phyloP scores from a whole-genome alignment of 2,888 invertebrate species.

The Watsonalla binaria region DNA sequence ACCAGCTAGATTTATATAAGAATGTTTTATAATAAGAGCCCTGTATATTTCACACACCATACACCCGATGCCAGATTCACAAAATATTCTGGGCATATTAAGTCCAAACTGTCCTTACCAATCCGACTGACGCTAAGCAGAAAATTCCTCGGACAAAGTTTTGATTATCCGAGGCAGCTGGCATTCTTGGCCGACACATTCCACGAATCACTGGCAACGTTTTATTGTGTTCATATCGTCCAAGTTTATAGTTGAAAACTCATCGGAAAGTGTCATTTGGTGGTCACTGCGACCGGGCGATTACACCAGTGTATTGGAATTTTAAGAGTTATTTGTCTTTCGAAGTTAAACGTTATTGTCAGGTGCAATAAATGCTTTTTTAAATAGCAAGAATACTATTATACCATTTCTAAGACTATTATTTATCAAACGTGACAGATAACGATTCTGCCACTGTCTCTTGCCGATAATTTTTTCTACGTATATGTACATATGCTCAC shows the following conservation, averaged over 20 bases:
- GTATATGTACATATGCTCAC: no score
- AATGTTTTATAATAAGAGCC: no score
- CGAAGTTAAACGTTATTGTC: no score
- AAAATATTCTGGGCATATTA: conserved; percentile 22
- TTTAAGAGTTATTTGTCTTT: neutral
- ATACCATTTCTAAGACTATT: no score
- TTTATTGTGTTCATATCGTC: conserved; percentile 70
- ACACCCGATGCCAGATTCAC: conserved; percentile 9
- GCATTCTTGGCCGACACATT: conserved; percentile 72
- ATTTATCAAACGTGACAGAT: no score
- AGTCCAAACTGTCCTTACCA: conserved; percentile 54
- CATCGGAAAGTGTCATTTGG: conserved; percentile 56
- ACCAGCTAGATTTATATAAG: neutral
- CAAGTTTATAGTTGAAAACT: conserved; percentile 56
- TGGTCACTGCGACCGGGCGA: conserved; percentile 12
- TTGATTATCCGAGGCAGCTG: conserved; percentile 78
- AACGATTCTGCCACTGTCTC: no score
- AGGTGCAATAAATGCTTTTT: no score
- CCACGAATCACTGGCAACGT: conserved; percentile 54
- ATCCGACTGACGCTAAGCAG: conserved; percentile 68
- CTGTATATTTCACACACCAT: conserved; percentile 7
- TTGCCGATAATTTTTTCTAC: no score
- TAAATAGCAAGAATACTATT: no score
- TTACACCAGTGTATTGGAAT: conserved; percentile 2
- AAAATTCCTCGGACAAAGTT: conserved; percentile 75